A percentile compares a stretch with the other conserved stretches of the same genome.
Conservation (phyloP, 1,140 invertebrate genomes). For the Pantala flavescens region DNA sequence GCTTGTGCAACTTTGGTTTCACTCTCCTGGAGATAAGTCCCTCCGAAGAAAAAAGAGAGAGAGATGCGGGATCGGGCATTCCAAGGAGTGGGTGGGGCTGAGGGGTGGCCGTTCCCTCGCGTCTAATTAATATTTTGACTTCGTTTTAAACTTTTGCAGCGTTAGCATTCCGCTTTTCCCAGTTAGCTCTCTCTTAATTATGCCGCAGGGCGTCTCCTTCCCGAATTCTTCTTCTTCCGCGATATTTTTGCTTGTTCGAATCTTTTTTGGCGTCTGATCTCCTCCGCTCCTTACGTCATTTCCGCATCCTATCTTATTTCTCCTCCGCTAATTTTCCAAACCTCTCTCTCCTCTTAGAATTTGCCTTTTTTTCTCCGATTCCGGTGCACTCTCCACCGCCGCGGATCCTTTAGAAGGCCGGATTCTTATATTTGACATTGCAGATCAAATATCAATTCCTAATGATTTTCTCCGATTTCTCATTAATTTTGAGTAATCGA, state of each 20-base stretch:
- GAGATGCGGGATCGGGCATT: neutral
- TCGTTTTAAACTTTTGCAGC: constrained; percentile 2
- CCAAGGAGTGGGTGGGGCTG: neutral
- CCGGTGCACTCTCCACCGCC: too few relatives aligned
- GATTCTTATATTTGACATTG: too few relatives aligned
- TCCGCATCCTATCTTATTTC: neutral
- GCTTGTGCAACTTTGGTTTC: neutral
- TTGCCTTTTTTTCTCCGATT: too few relatives aligned
- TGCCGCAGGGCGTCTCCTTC: neutral
- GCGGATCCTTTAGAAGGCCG: too few relatives aligned
- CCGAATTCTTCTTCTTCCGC: too few relatives aligned
- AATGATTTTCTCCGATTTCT: too few relatives aligned
- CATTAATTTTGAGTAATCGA: too few relatives aligned
- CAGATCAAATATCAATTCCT: too few relatives aligned
- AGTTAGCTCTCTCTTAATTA: neutral
- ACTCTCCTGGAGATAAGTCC: neutral
- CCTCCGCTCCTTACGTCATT: neutral
- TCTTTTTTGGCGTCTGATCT: neutral
- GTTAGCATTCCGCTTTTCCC: neutral
- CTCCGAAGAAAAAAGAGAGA: neutral
- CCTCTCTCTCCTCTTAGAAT: too few relatives aligned
- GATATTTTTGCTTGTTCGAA: neutral
- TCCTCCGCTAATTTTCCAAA: neutral
- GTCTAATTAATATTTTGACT: neutral
- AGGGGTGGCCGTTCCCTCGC: neutral